phyloP scores from a whole-genome alignment of 2,888 invertebrate genomes.

The Eupithecia pulchellata region DNA sequence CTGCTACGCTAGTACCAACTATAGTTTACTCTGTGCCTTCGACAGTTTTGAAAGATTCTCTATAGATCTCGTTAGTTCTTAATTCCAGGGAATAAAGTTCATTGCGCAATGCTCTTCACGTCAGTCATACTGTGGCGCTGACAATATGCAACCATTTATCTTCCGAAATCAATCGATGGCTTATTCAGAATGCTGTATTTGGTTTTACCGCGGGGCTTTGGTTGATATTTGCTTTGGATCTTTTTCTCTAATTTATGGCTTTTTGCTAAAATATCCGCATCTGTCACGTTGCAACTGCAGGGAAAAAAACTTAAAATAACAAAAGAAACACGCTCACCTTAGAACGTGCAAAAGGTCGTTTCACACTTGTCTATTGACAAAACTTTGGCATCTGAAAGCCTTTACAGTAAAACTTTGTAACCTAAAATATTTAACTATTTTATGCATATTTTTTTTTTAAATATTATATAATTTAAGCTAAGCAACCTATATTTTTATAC shows the following conservation, averaged over 20 bases:
- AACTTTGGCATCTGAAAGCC: neutral
- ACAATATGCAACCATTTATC: slow-evolving; percentile 85
- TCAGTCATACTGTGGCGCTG: slow-evolving; percentile 78
- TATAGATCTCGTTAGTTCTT: slow-evolving; percentile 68
- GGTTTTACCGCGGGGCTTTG: slow-evolving; percentile 80
- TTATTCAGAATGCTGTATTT: slow-evolving; percentile 85
- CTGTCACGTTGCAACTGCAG: slow-evolving; percentile 63
- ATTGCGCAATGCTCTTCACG: slow-evolving; percentile 61
- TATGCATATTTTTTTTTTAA: too few species aligned
- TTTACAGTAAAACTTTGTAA: neutral
- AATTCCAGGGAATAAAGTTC: slow-evolving; percentile 63
- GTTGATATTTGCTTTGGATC: slow-evolving; percentile 82
- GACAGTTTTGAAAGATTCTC: slow-evolving; percentile 65
- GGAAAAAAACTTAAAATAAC: slow-evolving; percentile 40
- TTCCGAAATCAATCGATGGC: slow-evolving; percentile 86
- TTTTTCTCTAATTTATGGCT: slow-evolving; percentile 81
- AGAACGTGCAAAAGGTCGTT: slow-evolving; percentile 31
- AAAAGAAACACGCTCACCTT: slow-evolving; percentile 38
- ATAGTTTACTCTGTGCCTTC: neutral
- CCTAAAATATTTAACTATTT: too few species aligned
- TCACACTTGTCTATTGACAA: slow-evolving; percentile 32
- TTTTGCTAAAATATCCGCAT: slow-evolving; percentile 72
- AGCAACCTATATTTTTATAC: too few species aligned
- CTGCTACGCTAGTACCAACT: slow-evolving; percentile 55
- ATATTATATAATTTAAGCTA: too few species aligned